phyloP scores from a whole-genome alignment of 2,113 vertebrate species.

The Sylvicapra grimmia region DNA sequence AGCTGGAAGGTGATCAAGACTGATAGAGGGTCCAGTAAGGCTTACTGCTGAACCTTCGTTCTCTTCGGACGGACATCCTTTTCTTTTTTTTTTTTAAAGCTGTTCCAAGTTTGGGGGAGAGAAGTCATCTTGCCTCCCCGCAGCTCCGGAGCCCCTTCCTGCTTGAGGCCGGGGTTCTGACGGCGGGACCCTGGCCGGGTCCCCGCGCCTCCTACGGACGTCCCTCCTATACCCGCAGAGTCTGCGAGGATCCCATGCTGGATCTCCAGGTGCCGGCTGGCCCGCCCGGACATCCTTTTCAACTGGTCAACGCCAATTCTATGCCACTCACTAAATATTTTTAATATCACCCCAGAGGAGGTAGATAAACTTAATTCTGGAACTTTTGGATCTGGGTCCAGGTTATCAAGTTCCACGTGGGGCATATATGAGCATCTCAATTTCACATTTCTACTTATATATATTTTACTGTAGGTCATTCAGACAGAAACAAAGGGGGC shows the following conservation, averaged over 20 bases:
- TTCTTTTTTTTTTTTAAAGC: not conserved
- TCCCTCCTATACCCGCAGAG: no score
- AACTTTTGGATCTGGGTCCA: not conserved
- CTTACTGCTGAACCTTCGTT: not conserved
- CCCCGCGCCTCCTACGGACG: no score
- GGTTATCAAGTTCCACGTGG: not conserved
- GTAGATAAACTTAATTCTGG: not conserved
- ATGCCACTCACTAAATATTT: not conserved
- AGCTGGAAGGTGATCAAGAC: not conserved
- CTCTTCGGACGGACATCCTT: not conserved
- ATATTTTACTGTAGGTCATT: not conserved
- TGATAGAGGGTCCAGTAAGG: accelerated
- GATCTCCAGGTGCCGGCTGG: no score
- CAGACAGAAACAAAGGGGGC: not conserved
- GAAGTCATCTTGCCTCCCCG: no score
- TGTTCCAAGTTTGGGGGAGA: no score
- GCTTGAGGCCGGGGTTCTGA: no score
- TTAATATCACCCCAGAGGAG: not conserved
- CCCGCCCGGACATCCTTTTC: not conserved
- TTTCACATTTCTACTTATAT: not conserved
- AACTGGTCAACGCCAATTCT: not conserved
- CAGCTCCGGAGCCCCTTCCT: no score
- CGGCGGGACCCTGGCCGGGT: no score
- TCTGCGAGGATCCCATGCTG: no score
- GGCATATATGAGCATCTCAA: not conserved